Base-by-base conservation (phyloP, 1,140 invertebrate genomes). In the Zaprionus nigranus region DNA sequence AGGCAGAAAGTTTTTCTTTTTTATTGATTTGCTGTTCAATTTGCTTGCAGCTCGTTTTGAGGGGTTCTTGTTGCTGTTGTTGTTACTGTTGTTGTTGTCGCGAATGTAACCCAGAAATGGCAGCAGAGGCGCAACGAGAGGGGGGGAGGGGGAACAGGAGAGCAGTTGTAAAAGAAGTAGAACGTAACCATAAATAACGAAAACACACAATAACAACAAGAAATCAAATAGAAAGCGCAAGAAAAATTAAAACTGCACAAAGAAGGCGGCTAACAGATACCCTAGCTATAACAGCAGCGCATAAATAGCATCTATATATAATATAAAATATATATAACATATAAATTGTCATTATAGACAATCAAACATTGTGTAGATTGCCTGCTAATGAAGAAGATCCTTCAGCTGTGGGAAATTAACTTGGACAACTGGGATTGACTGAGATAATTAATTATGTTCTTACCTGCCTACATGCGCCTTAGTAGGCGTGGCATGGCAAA, bases 21-120 rank as follows among this genome's bases (percentile, higher is more conserved):
- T 63, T 80, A 90, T 90, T 90, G 86, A 90, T 90, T 82, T 82
- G 86, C 67, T 81, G 62, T 81, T 79, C 84, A 79, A 88, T 85
- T 88, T 90, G 85, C 88, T 84, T 79, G 85, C 69, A 88, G 75
- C 59, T 64, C 20, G 73, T 71, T 75, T 56, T 65, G 60, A 63
- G 68, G 67, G 54, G 43, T 71, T 51, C 24, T 24, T 71, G 61
- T 65, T 20, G 30, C 26, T 22, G 59, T 58, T 57, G 46, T 36
- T n/a, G n/a, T n/a, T n/a, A n/a, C n/a, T 82, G 64, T 81, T 57
- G 57, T 36, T 82, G 64, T 81, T 81, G 54, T 67, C 61, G 69
- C 63, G 72, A 70, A 65, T 88, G 78, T 88, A 88, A 83, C 84
- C 84, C 60, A 87, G 84, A 87, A 80, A 86, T 85, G 70, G 84